A percentile compares a stretch with the other conserved stretches of the same genome.
Evolutionary conservation across 1,140 invertebrate genomes (phyloP).

Genomic region (Hyles vespertilio): DNA sequence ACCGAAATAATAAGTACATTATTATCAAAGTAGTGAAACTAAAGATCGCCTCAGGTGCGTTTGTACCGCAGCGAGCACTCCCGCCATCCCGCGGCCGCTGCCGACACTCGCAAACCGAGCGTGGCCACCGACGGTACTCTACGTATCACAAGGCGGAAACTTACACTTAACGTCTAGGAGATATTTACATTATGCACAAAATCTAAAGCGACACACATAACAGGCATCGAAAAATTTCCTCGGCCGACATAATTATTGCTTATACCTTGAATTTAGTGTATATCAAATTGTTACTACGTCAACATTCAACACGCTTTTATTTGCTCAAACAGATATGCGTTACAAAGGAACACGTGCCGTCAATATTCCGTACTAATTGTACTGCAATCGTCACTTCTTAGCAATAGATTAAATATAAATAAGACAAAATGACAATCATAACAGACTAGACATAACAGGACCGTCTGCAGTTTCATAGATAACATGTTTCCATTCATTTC

Average conservation of each 20-base stretch:
- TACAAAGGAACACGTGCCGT: slow-evolving; percentile 33
- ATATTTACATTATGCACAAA: slow-evolving; percentile 72
- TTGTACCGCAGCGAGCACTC: not conserved
- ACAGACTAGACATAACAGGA: slow-evolving; percentile 52
- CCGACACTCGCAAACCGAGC: not conserved
- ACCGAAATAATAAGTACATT: slow-evolving; percentile 67
- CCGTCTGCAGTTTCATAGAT: slow-evolving; percentile 44
- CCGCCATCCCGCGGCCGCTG: no score
- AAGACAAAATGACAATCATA: slow-evolving; percentile 38
- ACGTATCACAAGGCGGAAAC: slow-evolving; percentile 58
- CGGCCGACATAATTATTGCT: slow-evolving; percentile 51
- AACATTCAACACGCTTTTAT: slow-evolving; percentile 34
- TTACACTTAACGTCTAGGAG: slow-evolving; percentile 50
- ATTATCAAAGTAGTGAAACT: slow-evolving; percentile 21
- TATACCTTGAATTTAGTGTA: slow-evolving; percentile 31
- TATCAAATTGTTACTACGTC: slow-evolving; percentile 19
- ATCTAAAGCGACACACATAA: slow-evolving; percentile 54
- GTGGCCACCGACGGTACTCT: not conserved
- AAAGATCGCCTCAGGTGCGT: slow-evolving; percentile 4
- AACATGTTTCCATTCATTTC: slow-evolving; percentile 15
- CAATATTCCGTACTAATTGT: slow-evolving; percentile 26
- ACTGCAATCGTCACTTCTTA: slow-evolving; percentile 20
- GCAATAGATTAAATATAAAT: slow-evolving; percentile 40
- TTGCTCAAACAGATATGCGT: slow-evolving; percentile 55
- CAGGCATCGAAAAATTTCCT: slow-evolving; percentile 32